Percentiles rank a stretch among this genome's conserved stretches.
These are phyloP conservation scores for Ooceraea biroi DNA, from an alignment of 1,140 invertebrate genomes.

Conservation along the genomic window DNA sequence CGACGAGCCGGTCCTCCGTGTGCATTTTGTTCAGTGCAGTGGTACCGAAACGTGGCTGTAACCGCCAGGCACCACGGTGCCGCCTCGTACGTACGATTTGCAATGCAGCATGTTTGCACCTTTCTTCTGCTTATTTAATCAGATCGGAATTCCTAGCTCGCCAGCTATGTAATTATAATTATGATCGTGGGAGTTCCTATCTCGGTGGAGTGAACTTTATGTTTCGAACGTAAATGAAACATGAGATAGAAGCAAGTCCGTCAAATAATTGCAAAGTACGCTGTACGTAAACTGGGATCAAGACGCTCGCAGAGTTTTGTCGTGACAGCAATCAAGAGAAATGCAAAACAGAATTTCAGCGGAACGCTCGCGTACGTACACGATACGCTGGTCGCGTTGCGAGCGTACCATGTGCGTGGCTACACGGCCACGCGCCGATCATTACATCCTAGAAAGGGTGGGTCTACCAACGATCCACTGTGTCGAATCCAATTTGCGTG, in stretches of 20 bases:
- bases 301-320: not conserved
- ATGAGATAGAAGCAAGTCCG: not conserved
- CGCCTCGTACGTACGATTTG: constrained; percentile 3
- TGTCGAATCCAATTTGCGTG: constrained; percentile 74
- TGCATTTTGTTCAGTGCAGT: constrained; percentile 24
- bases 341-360: not conserved
- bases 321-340: not conserved
- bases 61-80: constrained; percentile 7
- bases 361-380: constrained; percentile 14
- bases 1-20: constrained; percentile 43
- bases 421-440: constrained; percentile 67
- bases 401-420: constrained; percentile 5
- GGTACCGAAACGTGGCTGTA: constrained; percentile 52
- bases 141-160: not conserved
- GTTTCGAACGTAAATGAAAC: not conserved
- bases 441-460: constrained; percentile 57
- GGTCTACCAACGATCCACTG: constrained; percentile 61
- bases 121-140: not conserved
- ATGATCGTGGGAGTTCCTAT: constrained; percentile 10
- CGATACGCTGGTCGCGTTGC: not conserved
- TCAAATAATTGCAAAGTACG: not conserved
- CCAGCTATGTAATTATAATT: not conserved
- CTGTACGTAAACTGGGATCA: not conserved
- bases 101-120: not conserved
- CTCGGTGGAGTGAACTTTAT: not conserved